phyloP scores from a whole-genome alignment of 2,113 vertebrate species.

The Tachuris rubrigastra region DNA sequence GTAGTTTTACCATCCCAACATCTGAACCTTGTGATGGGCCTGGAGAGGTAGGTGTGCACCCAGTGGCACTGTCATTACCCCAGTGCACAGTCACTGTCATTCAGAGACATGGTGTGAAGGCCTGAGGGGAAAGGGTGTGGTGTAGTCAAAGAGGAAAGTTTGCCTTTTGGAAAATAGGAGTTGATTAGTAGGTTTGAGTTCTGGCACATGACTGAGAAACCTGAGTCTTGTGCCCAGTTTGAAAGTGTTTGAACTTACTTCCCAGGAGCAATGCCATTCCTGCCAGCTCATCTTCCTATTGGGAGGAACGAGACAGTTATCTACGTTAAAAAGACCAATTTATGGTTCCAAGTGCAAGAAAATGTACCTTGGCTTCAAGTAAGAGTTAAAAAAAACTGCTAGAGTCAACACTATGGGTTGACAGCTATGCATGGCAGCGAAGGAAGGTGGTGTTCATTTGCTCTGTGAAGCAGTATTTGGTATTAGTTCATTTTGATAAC shows the following conservation, averaged over 20 bases:
- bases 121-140: neutral
- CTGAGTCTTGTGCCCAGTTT: neutral
- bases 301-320: neutral
- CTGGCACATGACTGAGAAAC: neutral
- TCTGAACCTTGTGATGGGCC: neutral
- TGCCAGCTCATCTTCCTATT: neutral
- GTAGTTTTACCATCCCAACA: neutral
- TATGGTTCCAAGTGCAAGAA: neutral
- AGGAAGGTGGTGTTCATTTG: neutral
- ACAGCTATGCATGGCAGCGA: neutral
- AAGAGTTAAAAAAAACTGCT: neutral
- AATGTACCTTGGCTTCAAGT: neutral
- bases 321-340: neutral
- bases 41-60: neutral
- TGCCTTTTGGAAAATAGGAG: neutral
- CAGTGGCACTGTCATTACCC: neutral
- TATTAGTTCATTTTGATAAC: neutral
- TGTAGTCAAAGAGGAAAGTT: neutral
- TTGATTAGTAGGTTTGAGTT: neutral
- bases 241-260: conserved; percentile 8
- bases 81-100: neutral
- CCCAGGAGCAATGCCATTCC: neutral
- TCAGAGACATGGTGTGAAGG: neutral
- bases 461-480: neutral
- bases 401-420: neutral